Percentiles rank a stretch among this genome's conserved stretches.
Evolutionary conservation across 2,797 vertebrate species (phyloP).

Genomic region (Parambassis ranga): DNA sequence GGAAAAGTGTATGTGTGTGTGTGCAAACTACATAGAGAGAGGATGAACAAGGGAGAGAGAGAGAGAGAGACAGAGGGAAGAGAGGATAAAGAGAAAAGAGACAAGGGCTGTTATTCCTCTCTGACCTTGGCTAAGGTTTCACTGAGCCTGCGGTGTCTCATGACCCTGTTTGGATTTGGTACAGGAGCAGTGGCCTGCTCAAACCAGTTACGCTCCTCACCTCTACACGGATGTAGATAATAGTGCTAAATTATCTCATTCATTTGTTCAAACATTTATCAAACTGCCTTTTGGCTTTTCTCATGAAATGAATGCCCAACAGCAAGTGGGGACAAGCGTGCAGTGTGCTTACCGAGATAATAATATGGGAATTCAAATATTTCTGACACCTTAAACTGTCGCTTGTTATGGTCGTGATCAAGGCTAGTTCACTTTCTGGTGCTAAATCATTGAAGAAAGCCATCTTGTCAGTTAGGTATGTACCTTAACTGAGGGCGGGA

Average conservation of each 20-base stretch:
- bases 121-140: conserved; percentile 80
- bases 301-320: not conserved
- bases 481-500: conserved; percentile 31
- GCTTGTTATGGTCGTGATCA: not conserved
- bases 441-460: conserved; percentile 27
- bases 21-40: conserved; percentile 8
- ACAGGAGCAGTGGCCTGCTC: conserved; percentile 57
- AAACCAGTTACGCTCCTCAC: conserved; percentile 59
- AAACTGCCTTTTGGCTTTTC: not conserved
- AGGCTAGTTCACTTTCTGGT: conserved; percentile 2
- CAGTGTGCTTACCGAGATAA: not conserved
- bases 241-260: not conserved
- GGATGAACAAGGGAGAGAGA: conserved; percentile 12
- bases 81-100: conserved; percentile 39
- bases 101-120: conserved; percentile 62
- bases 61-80: conserved; percentile 24
- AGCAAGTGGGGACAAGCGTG: not conserved
- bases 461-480: conserved; percentile 36
- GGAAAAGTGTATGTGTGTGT: conserved; percentile 14
- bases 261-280: not conserved
- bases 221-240: conserved; percentile 15
- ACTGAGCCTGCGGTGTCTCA: conserved; percentile 66
- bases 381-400: not conserved
- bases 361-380: too few species aligned
- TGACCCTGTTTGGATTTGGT: conserved; percentile 71